A percentile compares a stretch with the other conserved stretches of the same genome.
phyloP scores from a whole-genome alignment of 2,113 vertebrate species.

The Gila orcuttii region DNA sequence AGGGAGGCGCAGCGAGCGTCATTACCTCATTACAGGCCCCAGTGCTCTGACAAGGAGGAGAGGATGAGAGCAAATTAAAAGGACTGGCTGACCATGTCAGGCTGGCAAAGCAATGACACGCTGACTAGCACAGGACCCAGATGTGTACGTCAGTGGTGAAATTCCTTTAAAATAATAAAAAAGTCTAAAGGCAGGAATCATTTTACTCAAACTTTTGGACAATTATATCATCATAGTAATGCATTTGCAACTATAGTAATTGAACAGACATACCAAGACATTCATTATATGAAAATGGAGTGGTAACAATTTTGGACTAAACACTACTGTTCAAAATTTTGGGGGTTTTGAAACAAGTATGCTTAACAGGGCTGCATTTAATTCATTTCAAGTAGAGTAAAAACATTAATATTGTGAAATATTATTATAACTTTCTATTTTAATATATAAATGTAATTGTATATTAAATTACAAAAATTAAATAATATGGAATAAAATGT shows the following conservation, averaged over 20 bases:
- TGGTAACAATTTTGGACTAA: too few relatives aligned
- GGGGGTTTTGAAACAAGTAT: too few relatives aligned
- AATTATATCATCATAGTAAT: neutral
- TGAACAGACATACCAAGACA: too few relatives aligned
- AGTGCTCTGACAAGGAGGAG: constrained; percentile 34
- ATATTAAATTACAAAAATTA: too few relatives aligned
- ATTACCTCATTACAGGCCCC: constrained; percentile 53
- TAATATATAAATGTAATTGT: neutral
- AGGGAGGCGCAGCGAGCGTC: neutral
- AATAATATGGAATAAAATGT: too few relatives aligned
- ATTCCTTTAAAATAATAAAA: constrained; percentile 21
- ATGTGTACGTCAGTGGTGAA: neutral
- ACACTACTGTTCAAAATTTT: too few relatives aligned
- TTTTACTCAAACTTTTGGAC: neutral
- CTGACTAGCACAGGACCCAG: constrained; percentile 13
- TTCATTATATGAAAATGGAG: too few relatives aligned
- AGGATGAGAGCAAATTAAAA: constrained; percentile 49
- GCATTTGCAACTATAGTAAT: neutral
- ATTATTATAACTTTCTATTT: neutral
- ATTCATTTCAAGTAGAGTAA: neutral
- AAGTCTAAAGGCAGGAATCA: neutral
- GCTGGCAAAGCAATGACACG: constrained; percentile 35
- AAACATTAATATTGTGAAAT: neutral
- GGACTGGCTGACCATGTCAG: constrained; percentile 44
- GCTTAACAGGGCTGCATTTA: neutral